phyloP scores from a whole-genome alignment of 2,888 invertebrate genomes.

The Nysson spinosus region DNA sequence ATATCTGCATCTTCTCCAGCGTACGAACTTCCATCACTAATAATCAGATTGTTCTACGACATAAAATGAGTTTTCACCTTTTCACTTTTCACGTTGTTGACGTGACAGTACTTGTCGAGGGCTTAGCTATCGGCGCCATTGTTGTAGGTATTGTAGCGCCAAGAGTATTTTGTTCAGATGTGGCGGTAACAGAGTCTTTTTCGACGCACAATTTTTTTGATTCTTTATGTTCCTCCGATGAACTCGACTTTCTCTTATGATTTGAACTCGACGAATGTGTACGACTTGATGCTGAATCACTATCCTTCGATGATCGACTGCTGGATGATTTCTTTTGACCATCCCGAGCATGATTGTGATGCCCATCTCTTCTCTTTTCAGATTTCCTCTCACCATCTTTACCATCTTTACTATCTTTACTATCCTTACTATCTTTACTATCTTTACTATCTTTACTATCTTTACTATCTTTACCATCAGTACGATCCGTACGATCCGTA shows the following conservation, averaged over 20 bases:
- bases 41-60: conserved; percentile 53
- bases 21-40: conserved; percentile 28
- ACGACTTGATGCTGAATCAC: conserved; percentile 46
- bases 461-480: too few relatives aligned
- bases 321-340: conserved; percentile 59
- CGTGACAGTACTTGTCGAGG: conserved; percentile 37
- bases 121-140: conserved; percentile 37
- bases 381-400: conserved; percentile 52
- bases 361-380: conserved; percentile 55
- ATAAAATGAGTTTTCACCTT: conserved; percentile 45
- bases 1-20: too few relatives aligned
- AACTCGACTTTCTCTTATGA: conserved; percentile 68
- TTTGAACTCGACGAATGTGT: conserved; percentile 65
- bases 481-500: too few relatives aligned
- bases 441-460: too few relatives aligned
- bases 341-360: conserved; percentile 55
- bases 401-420: conserved; percentile 27
- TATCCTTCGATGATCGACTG: conserved; percentile 44
- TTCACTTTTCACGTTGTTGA: conserved; percentile 58
- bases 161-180: conserved; percentile 23
- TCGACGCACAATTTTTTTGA: conserved; percentile 63
- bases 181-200: conserved; percentile 35
- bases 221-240: conserved; percentile 63
- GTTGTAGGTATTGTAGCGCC: conserved; percentile 26
- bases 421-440: conserved; percentile 39